Base-by-base conservation (phyloP, 92 coral and sea anemone genomes). In the Pocillopora meandrina region DNA sequence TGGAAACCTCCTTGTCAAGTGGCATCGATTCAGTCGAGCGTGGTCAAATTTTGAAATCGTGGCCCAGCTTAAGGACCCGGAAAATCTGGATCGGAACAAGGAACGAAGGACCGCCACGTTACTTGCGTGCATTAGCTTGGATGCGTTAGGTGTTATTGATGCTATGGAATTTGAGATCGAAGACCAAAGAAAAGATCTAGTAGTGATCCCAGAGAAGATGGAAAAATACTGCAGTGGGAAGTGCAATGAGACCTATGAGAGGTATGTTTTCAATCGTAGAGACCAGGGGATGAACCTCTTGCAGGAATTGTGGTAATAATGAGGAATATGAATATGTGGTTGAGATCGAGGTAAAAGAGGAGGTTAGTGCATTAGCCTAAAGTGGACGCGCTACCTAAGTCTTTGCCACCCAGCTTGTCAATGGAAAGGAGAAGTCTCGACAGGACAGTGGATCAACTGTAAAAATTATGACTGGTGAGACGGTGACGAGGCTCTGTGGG, bases 61-160 rank as follows among this genome's bases (percentile, higher is more conserved):
- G 13, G 78, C 86, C 35, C 67, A 73, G 62, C 86, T 82, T 33
- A 82, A 82, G 73, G 86, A 82, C 86, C 70, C 72, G 19, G 71
- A 82, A 72, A 76, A 66, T n/a, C 77, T 34, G 23, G 77, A 52
- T 3, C 19, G 56, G 55, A 82, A 82, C 68, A 82, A 71, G 71
- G 76, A 72, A 77, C 82, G 80, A 3, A 67, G 87, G 18, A 77
- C 81, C 36, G 87, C 87, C 58, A 75, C 80, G 33, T 63, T 72
- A 33, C 73, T 23, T 23, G 26, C 26, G 26, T 23, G 26, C 26
- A 23, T 23, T 23, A 23, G 26, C 26, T 23, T 23, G 26, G 26
- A 23, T 23, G 26, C 26, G 26, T 23, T 23, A 23, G 26, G 26
- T 23, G 26, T 23, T 23, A 23, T 23, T 23, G 26, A 23, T 23